phyloP scores from a whole-genome alignment of 2,888 invertebrate species.

The Ophion ellenae region DNA sequence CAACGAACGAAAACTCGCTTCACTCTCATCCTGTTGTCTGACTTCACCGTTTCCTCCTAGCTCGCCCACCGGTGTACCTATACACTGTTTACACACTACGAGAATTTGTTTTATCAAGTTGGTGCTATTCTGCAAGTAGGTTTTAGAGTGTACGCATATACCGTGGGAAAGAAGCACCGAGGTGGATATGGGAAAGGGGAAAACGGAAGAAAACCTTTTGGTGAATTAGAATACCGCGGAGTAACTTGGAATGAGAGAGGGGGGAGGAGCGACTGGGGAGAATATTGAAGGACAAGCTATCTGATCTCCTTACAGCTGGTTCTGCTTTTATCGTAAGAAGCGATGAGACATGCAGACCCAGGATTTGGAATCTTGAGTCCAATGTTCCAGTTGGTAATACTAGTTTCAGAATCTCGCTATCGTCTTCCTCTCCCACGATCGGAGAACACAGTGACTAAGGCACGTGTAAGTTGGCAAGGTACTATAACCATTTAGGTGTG shows the following conservation, averaged over 20 bases:
- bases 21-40: conserved; percentile 75
- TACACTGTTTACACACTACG: conserved; percentile 79
- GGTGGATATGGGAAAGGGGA: conserved; percentile 24
- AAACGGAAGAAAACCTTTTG: conserved; percentile 42
- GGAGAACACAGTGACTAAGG: not conserved
- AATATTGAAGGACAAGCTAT: conserved; percentile 11
- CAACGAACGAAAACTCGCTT: conserved; percentile 74
- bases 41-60: conserved; percentile 73
- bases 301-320: conserved; percentile 6
- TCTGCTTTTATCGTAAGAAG: conserved; percentile 18
- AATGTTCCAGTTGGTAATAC: not conserved
- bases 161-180: conserved; percentile 28
- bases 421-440: not conserved
- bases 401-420: not conserved
- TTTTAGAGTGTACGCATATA: conserved; percentile 63
- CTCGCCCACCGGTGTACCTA: conserved; percentile 62
- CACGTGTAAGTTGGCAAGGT: not conserved
- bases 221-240: conserved; percentile 41
- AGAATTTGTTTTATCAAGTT: conserved; percentile 83
- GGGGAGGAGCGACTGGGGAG: not conserved
- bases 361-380: not conserved
- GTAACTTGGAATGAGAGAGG: conserved; percentile 6
- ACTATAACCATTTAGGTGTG: not conserved
- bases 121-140: conserved; percentile 69
- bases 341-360: not conserved